Evolutionary conservation across 2,888 invertebrate species (phyloP).

Genomic region (Plusia festucae): DNA sequence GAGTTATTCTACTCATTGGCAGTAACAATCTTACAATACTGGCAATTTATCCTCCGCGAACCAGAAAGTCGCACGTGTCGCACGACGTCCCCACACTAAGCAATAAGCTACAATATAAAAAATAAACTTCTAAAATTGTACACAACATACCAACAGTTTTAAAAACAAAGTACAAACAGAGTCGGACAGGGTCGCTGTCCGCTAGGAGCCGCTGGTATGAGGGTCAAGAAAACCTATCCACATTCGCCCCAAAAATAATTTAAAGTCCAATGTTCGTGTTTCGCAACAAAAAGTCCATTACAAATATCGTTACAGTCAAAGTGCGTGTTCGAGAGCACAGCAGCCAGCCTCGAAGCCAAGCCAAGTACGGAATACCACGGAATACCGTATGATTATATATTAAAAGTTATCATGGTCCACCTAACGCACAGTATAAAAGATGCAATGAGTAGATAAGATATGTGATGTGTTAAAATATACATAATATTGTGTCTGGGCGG

Average conservation of each 20-base stretch:
- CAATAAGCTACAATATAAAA: conserved; percentile 76
- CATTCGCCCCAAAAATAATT: conserved; percentile 29
- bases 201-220: conserved; percentile 8
- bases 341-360: conserved; percentile 45
- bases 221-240: conserved; percentile 2
- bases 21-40: conserved; percentile 74
- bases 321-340: conserved; percentile 24
- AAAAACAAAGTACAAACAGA: conserved; percentile 66
- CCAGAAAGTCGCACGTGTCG: conserved; percentile 40
- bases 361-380: conserved; percentile 48
- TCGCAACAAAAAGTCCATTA: conserved; percentile 53
- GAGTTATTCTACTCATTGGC: conserved; percentile 80
- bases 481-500: conserved; percentile 56
- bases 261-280: conserved; percentile 39
- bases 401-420: conserved; percentile 78
- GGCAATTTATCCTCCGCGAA: conserved; percentile 66
- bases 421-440: conserved; percentile 83
- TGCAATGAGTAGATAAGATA: conserved; percentile 86
- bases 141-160: conserved; percentile 71
- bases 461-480: conserved; percentile 85
- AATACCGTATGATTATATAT: conserved; percentile 54
- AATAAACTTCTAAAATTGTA: conserved; percentile 82
- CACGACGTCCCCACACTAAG: conserved; percentile 49
- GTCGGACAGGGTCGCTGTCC: not conserved
- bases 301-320: conserved; percentile 40